Evolutionary conservation across 2,888 invertebrate species (phyloP), one percentile per base, ranked within the genome.

Genomic region (Incurvaria masculella): DNA sequence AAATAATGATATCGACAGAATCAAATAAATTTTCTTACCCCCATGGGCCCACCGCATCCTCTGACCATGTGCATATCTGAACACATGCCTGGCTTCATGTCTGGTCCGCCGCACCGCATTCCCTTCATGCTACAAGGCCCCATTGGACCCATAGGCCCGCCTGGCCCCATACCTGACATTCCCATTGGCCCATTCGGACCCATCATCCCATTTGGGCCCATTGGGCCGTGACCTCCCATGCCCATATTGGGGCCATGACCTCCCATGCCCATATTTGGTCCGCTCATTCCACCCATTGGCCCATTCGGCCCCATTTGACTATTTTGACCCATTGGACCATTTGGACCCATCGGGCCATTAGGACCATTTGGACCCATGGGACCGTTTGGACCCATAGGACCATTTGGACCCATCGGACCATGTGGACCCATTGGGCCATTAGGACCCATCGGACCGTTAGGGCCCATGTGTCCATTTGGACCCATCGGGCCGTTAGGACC

Each of bases 61-160:
- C 79, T 65, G 16, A 76, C 75, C 78, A 79, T 78, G 57, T 79
- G 79, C 66, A 79, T 79, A 57, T 79, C 79, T 51, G 72, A 66
- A 53, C 79, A 79, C 76, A 79, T 79, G 6, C 74, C 72, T 0
- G 68, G 58, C 52, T 79, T 79, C 76, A 79, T 79, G 52, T 79
- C 79, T 1, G 79, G 78, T 16, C n/a, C 76, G 71, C 2, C 79
- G 11, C 74, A 72, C 51, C 79, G 64, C 43, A 79, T 76, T 1
- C 75, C 74, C 45, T 79, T 76, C 70, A 79, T 79, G 2, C 79
- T 78, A 52, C 79, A 79, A 1, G 76, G 75, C 0, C 76, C 76
- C 79, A 79, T 75, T 0, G 78, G 75, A 16, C 79, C 78, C 78
- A 76, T 78, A 2, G 79, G 78, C 2, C 76, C 78, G 42, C 73